phyloP scores from a whole-genome alignment of 2,888 invertebrate species.

The Heliconius sara region DNA sequence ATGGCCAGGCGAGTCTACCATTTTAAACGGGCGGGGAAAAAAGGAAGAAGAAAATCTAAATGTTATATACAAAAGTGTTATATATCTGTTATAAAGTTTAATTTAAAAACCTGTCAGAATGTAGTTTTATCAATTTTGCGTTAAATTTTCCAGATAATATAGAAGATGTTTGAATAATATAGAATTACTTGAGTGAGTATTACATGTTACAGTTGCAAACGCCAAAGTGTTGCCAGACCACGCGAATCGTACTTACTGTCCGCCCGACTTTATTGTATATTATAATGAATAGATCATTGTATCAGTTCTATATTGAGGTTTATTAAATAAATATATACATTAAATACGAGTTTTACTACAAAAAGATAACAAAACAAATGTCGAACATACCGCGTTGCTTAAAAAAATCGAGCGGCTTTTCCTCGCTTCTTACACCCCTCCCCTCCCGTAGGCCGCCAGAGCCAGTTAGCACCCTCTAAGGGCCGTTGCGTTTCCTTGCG shows the following conservation, averaged over 20 bases:
- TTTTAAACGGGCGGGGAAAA: too few relatives aligned
- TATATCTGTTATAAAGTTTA: background rate
- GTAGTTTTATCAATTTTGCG: slow-evolving; percentile 9
- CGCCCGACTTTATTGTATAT: slow-evolving; percentile 38
- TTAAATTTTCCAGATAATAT: background rate
- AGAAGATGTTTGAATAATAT: slow-evolving; percentile 6
- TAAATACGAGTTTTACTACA: background rate
- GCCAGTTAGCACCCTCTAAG: slow-evolving; percentile 54
- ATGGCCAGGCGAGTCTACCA: too few relatives aligned
- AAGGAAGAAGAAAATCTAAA: background rate
- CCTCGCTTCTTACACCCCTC: slow-evolving; percentile 74
- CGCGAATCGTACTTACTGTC: slow-evolving; percentile 30
- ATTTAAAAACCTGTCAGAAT: background rate
- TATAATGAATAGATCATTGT: slow-evolving; percentile 37
- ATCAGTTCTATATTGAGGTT: slow-evolving; percentile 45
- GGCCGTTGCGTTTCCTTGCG: slow-evolving; percentile 78
- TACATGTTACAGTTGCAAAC: slow-evolving; percentile 17
- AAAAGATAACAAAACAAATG: background rate
- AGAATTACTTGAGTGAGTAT: slow-evolving; percentile 13
- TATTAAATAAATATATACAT: slow-evolving; percentile 46
- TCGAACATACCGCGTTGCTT: background rate
- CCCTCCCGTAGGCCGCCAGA: slow-evolving; percentile 62
- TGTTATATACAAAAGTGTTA: background rate
- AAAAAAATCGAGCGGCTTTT: slow-evolving; percentile 68
- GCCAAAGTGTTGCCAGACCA: slow-evolving; percentile 33